A percentile compares a stretch with the other conserved stretches of the same genome.
Conservation (phyloP, 2,113 vertebrate genomes). For the Hemichromis elongatus region DNA sequence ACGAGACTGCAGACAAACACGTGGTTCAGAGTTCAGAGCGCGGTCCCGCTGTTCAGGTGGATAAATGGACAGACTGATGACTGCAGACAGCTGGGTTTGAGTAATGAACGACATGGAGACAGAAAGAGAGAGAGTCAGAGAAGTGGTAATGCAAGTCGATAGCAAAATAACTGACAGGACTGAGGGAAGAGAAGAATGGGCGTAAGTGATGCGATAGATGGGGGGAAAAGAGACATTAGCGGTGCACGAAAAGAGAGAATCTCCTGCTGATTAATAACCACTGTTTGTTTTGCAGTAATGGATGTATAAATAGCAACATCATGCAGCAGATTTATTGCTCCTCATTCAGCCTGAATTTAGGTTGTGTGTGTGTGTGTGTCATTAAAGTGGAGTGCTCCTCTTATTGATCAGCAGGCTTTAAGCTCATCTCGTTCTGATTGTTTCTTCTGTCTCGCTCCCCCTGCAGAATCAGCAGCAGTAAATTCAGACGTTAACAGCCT, state of each 20-base stretch:
- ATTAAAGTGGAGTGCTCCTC: constrained; percentile 46
- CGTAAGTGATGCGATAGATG: neutral
- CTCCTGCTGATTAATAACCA: constrained; percentile 31
- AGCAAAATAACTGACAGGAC: neutral
- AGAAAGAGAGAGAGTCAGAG: neutral
- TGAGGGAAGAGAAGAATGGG: neutral
- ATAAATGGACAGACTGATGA: neutral
- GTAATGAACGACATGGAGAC: neutral
- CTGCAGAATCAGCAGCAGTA: neutral
- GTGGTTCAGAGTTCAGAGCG: neutral
- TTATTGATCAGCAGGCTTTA: constrained; percentile 38
- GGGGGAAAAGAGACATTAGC: neutral
- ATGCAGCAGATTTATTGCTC: constrained; percentile 21
- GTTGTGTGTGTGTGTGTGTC: constrained; percentile 11
- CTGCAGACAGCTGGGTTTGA: constrained; percentile 1
- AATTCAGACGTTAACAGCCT: constrained; percentile 2
- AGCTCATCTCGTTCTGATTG: constrained; percentile 28
- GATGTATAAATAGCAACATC: constrained; percentile 56
- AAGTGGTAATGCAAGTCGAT: neutral
- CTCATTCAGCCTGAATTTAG: neutral
- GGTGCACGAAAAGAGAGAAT: neutral
- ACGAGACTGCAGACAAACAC: neutral
- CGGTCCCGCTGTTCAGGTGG: neutral
- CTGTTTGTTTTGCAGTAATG: constrained; percentile 50
- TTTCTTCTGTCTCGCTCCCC: neutral